phyloP scores from a whole-genome alignment of 2,113 vertebrate species.

The Xiphophorus maculatus region DNA sequence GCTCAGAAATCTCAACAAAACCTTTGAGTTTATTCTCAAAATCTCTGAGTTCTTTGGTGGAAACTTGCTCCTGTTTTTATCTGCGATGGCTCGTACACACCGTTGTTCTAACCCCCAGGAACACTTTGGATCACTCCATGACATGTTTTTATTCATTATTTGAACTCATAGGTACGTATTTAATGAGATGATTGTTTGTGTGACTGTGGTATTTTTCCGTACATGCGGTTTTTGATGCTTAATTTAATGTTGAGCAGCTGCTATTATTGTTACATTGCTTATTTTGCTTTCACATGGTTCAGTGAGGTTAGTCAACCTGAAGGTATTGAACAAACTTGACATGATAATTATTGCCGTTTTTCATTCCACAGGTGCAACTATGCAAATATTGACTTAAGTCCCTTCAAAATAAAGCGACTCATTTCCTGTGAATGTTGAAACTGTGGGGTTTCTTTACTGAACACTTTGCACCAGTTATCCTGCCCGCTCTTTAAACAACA shows the following conservation, averaged over 20 bases:
- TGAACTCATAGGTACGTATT: not conserved
- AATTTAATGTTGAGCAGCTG: not conserved
- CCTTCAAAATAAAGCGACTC: constrained; percentile 11
- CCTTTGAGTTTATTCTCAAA: too few species aligned
- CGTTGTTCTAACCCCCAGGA: too few species aligned
- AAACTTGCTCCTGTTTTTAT: too few species aligned
- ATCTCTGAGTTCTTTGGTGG: too few species aligned
- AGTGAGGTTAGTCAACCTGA: not conserved
- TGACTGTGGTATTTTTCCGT: not conserved
- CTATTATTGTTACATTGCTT: not conserved
- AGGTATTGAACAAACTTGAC: not conserved
- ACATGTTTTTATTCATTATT: not conserved
- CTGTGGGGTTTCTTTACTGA: not conserved
- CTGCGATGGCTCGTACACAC: too few species aligned
- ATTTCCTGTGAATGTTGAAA: constrained; percentile 1
- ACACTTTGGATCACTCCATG: too few species aligned
- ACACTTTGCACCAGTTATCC: constrained; percentile 12
- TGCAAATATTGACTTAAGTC: constrained; percentile 9
- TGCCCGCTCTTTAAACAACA: constrained; percentile 16
- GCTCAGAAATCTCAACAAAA: too few species aligned
- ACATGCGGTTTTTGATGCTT: not conserved
- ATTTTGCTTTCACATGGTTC: not conserved
- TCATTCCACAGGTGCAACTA: constrained; percentile 15
- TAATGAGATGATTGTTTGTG: not conserved
- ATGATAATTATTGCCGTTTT: constrained; percentile 1